Base-by-base conservation (phyloP, 1,140 invertebrate genomes). In the Drosophila fuyamai region DNA sequence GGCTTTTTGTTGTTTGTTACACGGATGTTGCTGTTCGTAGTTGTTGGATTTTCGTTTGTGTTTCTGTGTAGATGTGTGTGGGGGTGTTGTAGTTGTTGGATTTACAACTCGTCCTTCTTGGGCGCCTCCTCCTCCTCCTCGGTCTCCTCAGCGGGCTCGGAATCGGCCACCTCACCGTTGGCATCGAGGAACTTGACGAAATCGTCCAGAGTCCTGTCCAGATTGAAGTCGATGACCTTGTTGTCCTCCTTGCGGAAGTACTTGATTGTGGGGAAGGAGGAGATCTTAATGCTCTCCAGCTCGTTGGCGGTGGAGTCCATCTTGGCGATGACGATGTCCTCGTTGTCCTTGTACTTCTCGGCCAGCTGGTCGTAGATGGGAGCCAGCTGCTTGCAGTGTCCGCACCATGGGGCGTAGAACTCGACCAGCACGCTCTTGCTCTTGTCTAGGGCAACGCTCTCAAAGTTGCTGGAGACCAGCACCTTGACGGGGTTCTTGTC, bases 291-390 rank as follows among this genome's bases (percentile, higher is more conserved):
- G 93, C 97, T 97, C 85, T 98, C 98, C 61, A 99, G 93, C 94
- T 99, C 99, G 93, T 99, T 99, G 90, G 95, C 96, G 60, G 98
- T 99, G 51, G 98, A 96, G 93, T 99, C 99, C 95, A 99, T 99
- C 94, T 99, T 99, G 75, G 98, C 98, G 92, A 99, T 97, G 12
- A 99, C 94, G 75, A 99, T 94, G 68, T 96, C 95, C 43, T 96
- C 95, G 79, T 95, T 95, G 79, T 97, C 96, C 92, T 97, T 96
- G 93, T 95, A 99, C 93, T 98, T 97, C 81, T 94, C 94, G 35
- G 93, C 94, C 61, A 95, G 91, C 91, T 95, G 94, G 75, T 99
- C 98, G 93, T 98, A 99, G 93, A 99, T 99, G 29, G 99, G 99
- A 74, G 94, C 97, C 77, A 99, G 94, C 92, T 99, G 97, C 93